Percentiles rank a stretch among this genome's conserved stretches.
These are phyloP conservation scores for Mythimna pallens DNA, from an alignment of 2,888 invertebrate genomes.

Conservation along the genomic window DNA sequence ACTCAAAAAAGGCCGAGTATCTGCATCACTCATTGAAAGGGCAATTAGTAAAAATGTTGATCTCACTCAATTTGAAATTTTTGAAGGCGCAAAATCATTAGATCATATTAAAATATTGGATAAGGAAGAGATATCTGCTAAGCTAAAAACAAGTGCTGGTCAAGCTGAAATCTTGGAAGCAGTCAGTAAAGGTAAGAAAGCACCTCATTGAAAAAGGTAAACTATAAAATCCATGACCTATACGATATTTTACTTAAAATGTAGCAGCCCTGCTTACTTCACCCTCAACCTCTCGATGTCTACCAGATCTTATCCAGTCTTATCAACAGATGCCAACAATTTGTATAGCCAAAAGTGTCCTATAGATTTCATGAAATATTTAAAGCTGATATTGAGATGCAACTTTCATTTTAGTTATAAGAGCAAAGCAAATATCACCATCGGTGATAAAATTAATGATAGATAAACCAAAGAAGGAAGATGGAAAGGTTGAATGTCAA, in stretches of 20 bases:
- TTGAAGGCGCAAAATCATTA: not conserved
- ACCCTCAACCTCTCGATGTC: not conserved
- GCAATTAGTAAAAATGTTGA: constrained; percentile 16
- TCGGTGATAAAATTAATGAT: constrained; percentile 47
- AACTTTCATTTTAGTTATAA: constrained; percentile 35
- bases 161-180: constrained; percentile 25
- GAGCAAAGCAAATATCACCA: constrained; percentile 19
- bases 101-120: not conserved
- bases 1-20: constrained; percentile 35
- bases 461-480: constrained; percentile 35
- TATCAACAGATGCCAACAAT: not conserved
- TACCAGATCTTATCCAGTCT: not conserved
- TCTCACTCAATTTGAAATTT: not conserved
- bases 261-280: not conserved
- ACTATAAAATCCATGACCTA: not conserved
- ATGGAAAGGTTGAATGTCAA: not conserved
- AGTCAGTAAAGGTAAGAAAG: constrained; percentile 28
- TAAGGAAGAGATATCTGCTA: constrained; percentile 13
- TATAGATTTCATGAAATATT: not conserved
- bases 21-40: constrained; percentile 42
- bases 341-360: not conserved
- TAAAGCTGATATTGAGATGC: not conserved
- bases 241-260: not conserved
- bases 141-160: not conserved
- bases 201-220: not conserved